Percentiles rank a stretch among this genome's conserved stretches.
Evolutionary conservation across 2,888 invertebrate genomes (phyloP).

Genomic region (Pachycephus smyrnensis): DNA sequence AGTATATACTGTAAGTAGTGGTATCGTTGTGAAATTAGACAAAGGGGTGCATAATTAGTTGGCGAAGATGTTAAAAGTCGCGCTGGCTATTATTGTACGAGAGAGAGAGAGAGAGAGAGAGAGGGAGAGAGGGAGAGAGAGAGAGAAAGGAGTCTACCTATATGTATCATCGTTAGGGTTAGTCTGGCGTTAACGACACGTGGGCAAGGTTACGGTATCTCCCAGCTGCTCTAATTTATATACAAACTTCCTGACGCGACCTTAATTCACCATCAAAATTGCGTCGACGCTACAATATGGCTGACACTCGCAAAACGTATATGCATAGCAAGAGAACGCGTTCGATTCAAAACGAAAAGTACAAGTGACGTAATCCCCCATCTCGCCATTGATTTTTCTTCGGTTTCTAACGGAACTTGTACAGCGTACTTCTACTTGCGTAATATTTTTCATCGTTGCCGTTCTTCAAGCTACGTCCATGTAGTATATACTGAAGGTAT

Average conservation of each 20-base stretch:
- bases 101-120: constrained; percentile 18
- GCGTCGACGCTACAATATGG: not conserved
- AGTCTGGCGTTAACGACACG: not conserved
- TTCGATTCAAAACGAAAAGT: too few relatives aligned
- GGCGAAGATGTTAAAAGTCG: not conserved
- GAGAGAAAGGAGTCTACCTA: not conserved
- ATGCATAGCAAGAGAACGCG: too few relatives aligned
- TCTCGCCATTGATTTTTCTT: too few relatives aligned
- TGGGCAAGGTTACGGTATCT: not conserved
- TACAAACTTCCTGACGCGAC: constrained; percentile 19
- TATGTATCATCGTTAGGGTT: not conserved
- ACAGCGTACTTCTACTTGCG: too few relatives aligned
- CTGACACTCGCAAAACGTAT: not conserved
- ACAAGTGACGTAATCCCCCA: too few relatives aligned
- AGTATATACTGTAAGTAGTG: not conserved
- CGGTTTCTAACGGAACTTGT: too few relatives aligned
- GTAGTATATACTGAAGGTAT: too few relatives aligned
- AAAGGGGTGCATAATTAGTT: not conserved
- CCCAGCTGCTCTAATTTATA: constrained; percentile 14
- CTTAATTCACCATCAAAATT: not conserved
- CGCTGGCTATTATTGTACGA: not conserved
- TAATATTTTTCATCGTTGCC: too few relatives aligned
- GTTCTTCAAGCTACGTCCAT: too few relatives aligned
- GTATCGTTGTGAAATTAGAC: not conserved
- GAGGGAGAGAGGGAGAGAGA: constrained; percentile 10